phyloP scores from a whole-genome alignment of 1,140 invertebrate genomes.

The Heliconius nattereri region DNA sequence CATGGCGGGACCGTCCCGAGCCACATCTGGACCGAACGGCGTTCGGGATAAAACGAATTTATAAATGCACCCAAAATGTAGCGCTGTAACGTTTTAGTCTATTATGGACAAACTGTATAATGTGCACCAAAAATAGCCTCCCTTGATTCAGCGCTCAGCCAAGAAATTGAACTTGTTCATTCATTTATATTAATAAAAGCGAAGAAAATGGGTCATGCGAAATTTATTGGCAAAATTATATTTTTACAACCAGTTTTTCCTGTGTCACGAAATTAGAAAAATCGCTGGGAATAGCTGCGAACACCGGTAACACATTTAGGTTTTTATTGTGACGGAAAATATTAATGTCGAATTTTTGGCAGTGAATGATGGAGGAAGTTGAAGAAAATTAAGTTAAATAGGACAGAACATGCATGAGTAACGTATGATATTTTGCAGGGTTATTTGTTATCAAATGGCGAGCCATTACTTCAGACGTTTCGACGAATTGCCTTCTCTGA shows the following conservation, averaged over 20 bases:
- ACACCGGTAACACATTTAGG: constrained; percentile 3
- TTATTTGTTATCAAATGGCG: constrained; percentile 55
- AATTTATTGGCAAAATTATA: constrained; percentile 16
- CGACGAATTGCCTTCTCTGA: constrained; percentile 32
- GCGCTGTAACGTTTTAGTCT: constrained; percentile 34
- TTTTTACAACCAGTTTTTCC: constrained; percentile 16
- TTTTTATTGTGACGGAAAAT: constrained; percentile 30
- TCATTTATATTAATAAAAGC: constrained; percentile 16
- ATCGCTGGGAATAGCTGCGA: constrained; percentile 10
- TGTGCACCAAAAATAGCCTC: constrained; percentile 19
- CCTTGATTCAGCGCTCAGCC: constrained; percentile 15
- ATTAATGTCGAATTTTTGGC: constrained; percentile 34
- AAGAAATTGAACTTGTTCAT: constrained; percentile 12
- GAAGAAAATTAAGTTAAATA: constrained; percentile 44
- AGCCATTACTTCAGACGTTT: constrained; percentile 37
- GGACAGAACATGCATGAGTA: constrained; percentile 50
- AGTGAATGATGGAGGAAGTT: constrained; percentile 42
- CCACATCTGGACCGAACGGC: constrained; percentile 69
- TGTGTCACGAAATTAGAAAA: constrained; percentile 20
- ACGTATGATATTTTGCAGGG: constrained; percentile 48
- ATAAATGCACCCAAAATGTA: constrained; percentile 55
- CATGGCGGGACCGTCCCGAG: constrained; percentile 67
- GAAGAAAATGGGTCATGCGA: constrained; percentile 13
- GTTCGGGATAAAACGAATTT: constrained; percentile 44
- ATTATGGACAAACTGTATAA: constrained; percentile 35